These are phyloP conservation scores for Axea sp. DNA, from an alignment of 2,888 invertebrate species.

Conservation along the genomic window DNA sequence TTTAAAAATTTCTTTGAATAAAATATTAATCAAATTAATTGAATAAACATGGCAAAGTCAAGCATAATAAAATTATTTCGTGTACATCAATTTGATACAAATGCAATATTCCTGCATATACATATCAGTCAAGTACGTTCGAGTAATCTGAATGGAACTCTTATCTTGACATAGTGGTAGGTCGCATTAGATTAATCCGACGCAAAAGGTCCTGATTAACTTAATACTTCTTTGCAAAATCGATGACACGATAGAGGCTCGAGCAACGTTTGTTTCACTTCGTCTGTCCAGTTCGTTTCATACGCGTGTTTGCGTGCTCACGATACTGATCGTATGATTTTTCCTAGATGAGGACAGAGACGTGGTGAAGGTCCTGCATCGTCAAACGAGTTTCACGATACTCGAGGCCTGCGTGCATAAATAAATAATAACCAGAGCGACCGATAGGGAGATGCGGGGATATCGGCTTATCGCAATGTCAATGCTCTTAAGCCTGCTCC, in stretches of 20 bases:
- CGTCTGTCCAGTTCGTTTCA: constrained; percentile 19
- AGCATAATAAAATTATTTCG: no score
- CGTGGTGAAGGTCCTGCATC: constrained; percentile 67
- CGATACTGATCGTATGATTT: constrained; percentile 59
- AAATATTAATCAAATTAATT: no score
- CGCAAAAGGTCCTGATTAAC: constrained; percentile 46
- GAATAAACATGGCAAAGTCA: no score
- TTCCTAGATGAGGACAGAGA: constrained; percentile 66
- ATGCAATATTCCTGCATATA: neutral
- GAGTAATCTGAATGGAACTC: constrained; percentile 3
- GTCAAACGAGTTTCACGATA: constrained; percentile 72
- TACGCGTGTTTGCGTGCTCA: constrained; percentile 55
- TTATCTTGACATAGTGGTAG: constrained; percentile 43
- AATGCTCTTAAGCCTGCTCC: constrained; percentile 70
- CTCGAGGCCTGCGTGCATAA: constrained; percentile 71
- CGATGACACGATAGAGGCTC: constrained; percentile 47
- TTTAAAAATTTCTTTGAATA: no score
- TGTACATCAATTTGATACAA: no score
- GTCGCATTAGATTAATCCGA: constrained; percentile 45
- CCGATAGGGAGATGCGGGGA: constrained; percentile 69
- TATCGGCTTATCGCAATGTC: constrained; percentile 75
- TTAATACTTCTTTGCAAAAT: constrained; percentile 51
- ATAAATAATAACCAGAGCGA: constrained; percentile 75
- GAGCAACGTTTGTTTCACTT: constrained; percentile 8
- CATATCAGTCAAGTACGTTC: neutral